Conservation (phyloP, 2,888 invertebrate species). For the Lepidochitona cinerea region DNA sequence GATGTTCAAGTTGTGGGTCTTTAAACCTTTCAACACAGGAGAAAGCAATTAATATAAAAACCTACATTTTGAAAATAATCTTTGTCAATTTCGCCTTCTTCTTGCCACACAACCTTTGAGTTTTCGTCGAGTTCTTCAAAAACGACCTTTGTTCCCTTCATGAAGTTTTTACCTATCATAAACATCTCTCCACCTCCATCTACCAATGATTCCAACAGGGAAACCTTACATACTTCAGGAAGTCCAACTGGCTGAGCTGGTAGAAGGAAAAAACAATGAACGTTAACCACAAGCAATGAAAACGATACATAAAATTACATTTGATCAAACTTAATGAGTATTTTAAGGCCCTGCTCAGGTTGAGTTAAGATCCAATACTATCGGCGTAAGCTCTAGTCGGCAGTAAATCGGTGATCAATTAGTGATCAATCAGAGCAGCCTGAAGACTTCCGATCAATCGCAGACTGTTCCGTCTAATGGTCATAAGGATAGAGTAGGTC, state of each 20-base stretch:
- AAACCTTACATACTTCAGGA: conserved; percentile 71
- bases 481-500: too few relatives aligned
- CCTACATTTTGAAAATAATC: conserved; percentile 69
- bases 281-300: too few relatives aligned
- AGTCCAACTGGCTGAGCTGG: conserved; percentile 72
- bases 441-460: too few relatives aligned
- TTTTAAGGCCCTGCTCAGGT: too few relatives aligned
- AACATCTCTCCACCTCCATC: conserved; percentile 70
- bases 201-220: conserved; percentile 51
- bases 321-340: too few relatives aligned
- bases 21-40: background rate
- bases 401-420: too few relatives aligned
- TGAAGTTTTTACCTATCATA: conserved; percentile 72
- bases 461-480: too few relatives aligned
- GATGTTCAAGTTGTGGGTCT: background rate
- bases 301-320: too few relatives aligned
- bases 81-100: conserved; percentile 69
- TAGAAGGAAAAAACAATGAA: conserved; percentile 15
- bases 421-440: too few relatives aligned
- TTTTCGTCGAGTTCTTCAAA: conserved; percentile 66
- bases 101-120: conserved; percentile 65
- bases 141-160: conserved; percentile 68
- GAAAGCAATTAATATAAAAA: background rate
- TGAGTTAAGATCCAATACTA: too few relatives aligned
- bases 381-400: too few relatives aligned